Evolutionary conservation across 2,113 vertebrate genomes (phyloP), one percentile per base, ranked within the genome.

Genomic region (Phoenicopterus ruber): DNA sequence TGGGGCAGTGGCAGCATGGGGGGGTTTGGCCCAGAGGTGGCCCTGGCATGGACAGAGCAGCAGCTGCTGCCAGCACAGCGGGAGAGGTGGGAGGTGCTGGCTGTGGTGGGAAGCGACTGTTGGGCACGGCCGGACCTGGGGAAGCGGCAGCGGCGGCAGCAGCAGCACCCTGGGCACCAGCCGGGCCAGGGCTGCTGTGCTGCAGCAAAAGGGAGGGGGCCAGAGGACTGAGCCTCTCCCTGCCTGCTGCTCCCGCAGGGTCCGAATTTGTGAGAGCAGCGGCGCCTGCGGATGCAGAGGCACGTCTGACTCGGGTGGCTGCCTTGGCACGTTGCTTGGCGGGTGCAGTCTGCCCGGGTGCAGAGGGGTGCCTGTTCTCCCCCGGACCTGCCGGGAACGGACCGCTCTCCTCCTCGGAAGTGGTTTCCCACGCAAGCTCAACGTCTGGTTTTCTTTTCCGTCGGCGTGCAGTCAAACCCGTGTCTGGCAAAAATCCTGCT

Each of bases 391-490:
- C 14, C 40, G 76, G 9, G 13, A 73, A 26, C 0, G 0, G 46
- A 8, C 34, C 13, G 1, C 44, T 80, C 13, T 88, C 81, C 59
- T 87, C n/a, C 8, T 28, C 3, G 0, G 34, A 61, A 17, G 4
- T 7, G 32, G 29, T 7, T 40, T 74, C 61, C 52, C 13, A 9
- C 0, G 3, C 17, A 57, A 46, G 10, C 22, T 78, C 57, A 25
- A 9, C 0, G 0, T 25, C 32, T 65, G 62, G 7, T 49, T 78
- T 79, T 81, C 88, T 59, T 34, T 31, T 63, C 63, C 2, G 1
- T 20, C 7, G 1, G 9, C 0, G 1, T 7, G 29, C 13, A 9
- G 9, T 34, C 31, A 62, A 52, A 29, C 14, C 11, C 1, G 0
- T 7, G 6, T 25, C 38, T 1, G 0, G 20, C 40, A 49, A 42